A percentile compares a stretch with the other conserved stretches of the same genome.
Conservation (phyloP, 2,113 vertebrate species). For the Lampris megalopsis region DNA sequence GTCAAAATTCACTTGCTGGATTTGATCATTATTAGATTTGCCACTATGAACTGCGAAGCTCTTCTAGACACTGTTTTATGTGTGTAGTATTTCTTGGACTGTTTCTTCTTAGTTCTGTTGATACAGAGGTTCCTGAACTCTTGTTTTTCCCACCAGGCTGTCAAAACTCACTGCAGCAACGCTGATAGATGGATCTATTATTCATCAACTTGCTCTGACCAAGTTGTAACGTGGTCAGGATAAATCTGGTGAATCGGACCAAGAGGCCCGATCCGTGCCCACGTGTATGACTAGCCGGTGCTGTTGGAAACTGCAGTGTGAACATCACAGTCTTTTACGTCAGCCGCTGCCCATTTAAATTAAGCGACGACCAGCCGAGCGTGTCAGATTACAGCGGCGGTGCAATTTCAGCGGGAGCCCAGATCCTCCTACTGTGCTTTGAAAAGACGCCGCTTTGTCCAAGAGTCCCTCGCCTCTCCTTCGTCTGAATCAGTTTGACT, state of each 20-base stretch:
- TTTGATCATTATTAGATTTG: conserved; percentile 12
- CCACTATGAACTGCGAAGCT: too few relatives aligned
- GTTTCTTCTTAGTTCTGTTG: too few relatives aligned
- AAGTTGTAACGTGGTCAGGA: neutral
- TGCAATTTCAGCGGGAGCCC: conserved; percentile 27
- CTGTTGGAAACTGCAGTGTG: neutral
- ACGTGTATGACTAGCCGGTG: conserved; percentile 1
- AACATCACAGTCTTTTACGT: conserved; percentile 21
- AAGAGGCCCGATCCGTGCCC: conserved; percentile 14
- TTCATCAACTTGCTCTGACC: neutral
- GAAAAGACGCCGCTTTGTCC: conserved; percentile 4
- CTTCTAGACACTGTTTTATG: too few relatives aligned
- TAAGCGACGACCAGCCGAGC: conserved; percentile 41
- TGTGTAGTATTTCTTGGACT: too few relatives aligned
- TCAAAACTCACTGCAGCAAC: neutral
- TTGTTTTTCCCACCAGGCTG: neutral
- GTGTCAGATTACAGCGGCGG: conserved; percentile 39
- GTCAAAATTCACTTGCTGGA: conserved; percentile 28
- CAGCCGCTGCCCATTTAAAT: conserved; percentile 10
- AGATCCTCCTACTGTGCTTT: conserved; percentile 26
- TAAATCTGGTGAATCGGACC: conserved; percentile 19
- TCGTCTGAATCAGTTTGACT: neutral
- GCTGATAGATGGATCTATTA: neutral
- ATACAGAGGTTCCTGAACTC: neutral
- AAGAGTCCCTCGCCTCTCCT: neutral